Conservation (phyloP, 2,888 invertebrate species). For the Disparrhopalites patrizii region DNA sequence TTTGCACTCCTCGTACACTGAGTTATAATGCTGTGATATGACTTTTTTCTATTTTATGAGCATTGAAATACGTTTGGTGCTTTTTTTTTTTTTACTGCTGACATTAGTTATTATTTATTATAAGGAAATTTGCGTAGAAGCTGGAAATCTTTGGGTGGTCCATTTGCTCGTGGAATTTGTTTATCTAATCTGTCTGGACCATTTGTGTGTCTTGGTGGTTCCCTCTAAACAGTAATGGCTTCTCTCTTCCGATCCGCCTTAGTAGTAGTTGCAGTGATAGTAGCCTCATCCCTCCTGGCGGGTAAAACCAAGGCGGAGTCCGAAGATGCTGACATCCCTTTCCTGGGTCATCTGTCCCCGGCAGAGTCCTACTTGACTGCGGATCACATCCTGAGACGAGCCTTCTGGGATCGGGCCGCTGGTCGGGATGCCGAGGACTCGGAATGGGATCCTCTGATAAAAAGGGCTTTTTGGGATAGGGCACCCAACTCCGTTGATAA, state of each 20-base stretch:
- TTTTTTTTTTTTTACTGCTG: no score
- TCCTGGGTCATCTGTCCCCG: not conserved
- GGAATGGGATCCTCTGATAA: not conserved
- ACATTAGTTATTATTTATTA: no score
- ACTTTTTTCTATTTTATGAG: no score
- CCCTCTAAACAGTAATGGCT: slow-evolving; percentile 16
- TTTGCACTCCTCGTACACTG: no score
- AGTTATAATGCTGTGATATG: no score
- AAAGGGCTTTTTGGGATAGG: not conserved
- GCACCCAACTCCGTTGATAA: not conserved
- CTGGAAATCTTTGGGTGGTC: no score
- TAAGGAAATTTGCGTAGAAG: no score
- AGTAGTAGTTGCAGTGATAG: not conserved
- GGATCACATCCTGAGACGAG: not conserved
- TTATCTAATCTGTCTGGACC: no score
- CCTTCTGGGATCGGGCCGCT: slow-evolving; percentile 11
- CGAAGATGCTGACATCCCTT: not conserved
- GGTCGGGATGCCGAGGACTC: not conserved
- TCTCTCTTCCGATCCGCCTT: not conserved
- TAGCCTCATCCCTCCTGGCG: not conserved
- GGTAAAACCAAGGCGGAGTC: not conserved
- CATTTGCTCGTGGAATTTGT: no score
- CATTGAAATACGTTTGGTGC: no score
- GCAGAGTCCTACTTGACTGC: not conserved
- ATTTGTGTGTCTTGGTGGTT: no score